Evolutionary conservation across 37 sponge, comb jelly and placozoan genomes (phyloP).

Genomic region (Haliclona indistincta): DNA sequence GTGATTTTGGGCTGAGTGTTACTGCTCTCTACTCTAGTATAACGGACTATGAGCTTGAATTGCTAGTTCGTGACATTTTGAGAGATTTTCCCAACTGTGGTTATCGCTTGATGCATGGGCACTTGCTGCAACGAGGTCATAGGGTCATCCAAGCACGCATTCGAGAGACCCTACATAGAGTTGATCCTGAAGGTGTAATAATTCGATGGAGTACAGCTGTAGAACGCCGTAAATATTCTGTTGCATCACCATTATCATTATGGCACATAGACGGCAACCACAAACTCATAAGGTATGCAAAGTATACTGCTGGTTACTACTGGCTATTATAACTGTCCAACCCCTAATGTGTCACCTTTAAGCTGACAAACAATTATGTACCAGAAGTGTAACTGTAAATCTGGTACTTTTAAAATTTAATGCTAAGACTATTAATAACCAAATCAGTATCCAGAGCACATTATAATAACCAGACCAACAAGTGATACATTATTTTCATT

Average conservation of each 20-base stretch:
- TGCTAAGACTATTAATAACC: no score
- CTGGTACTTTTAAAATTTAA: no score
- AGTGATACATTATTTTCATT: no score
- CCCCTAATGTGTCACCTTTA: no score
- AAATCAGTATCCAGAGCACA: no score
- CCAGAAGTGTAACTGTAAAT: no score
- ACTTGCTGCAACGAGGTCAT: not conserved
- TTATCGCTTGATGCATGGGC: constrained; percentile 6
- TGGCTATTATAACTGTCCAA: no score
- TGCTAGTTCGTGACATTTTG: not conserved
- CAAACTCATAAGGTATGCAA: not conserved
- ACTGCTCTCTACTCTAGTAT: constrained; percentile 8
- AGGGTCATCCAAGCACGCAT: not conserved
- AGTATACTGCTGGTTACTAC: not conserved
- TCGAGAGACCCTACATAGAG: not conserved
- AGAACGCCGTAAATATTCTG: not conserved
- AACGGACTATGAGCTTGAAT: not conserved
- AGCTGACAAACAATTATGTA: no score
- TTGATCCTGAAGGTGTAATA: constrained; percentile 7
- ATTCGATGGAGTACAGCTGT: constrained; percentile 3
- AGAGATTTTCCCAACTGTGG: not conserved
- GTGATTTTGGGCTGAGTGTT: constrained; percentile 5
- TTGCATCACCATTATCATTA: not conserved
- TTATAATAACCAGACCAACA: no score
- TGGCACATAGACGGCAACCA: not conserved